Base-by-base conservation (phyloP, 2,888 invertebrate genomes). In the Amaurobius ferox region DNA sequence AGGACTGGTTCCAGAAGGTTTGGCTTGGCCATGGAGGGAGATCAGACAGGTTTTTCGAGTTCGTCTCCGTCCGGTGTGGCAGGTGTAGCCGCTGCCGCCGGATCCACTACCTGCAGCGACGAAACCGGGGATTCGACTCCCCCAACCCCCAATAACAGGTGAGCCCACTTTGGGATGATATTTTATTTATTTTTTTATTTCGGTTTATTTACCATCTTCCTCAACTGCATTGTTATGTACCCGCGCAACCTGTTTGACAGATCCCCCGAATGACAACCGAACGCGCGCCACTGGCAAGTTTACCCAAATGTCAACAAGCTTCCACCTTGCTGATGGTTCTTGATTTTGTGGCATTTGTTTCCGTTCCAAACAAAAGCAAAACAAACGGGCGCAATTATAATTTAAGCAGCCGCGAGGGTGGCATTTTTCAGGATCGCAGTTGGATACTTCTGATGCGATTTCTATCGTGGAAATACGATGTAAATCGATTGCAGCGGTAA, bases 21-120 rank as follows among this genome's bases (percentile, higher is more conserved):
- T 55, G 55, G 11, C 55, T 55, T 70, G 76, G 66, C 77, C 72
- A 86, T 86, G 85, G 85, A 76, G 68, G 68, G 62, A 62, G 85
- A 78, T 68, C 85, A 86, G 85, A 86, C 85, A 72, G 85, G 85
- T 86, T 86, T 86, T 86, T 79, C 85, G 85, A 68, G 85, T 86
- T 86, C 85, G 79, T 40, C 85, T 73, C 77, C 85, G 79, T 61
- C 48, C 67, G 68, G 81, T 44, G 81, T 76, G 40, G 71, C 83
- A 77, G 83, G 83, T 83, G 83, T 72, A 77, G 39, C 83, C 55
- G 74, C 80, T 30, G 67, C 78, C 35, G 78, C 64, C n/a, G 55
- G 55, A 55, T n/a, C 55, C n/a, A 44, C 80, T 61, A 72, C 48
- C 79, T 72, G 79, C 64, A 80, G 67, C 73, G 83, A 85, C 77